These are phyloP conservation scores for Otolemur crassicaudatus DNA, from an alignment of 2,797 vertebrate genomes.

Conservation along the genomic window DNA sequence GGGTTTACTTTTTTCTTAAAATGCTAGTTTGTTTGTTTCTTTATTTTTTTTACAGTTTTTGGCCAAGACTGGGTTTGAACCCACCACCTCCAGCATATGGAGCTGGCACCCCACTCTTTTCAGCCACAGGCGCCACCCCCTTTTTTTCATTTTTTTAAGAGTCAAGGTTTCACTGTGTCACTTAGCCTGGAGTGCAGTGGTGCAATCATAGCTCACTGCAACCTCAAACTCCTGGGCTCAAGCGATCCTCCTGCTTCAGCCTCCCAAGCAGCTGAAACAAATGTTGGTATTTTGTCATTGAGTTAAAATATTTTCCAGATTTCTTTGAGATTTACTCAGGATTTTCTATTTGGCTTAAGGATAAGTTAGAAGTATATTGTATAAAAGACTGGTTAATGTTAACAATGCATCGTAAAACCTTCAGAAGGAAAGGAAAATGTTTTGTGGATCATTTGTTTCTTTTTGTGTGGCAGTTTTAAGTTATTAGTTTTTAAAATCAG, in stretches of 20 bases:
- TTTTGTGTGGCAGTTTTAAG: too few species aligned
- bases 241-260: neutral
- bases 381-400: neutral
- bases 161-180: neutral
- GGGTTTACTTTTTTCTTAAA: neutral
- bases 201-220: neutral
- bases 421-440: too few species aligned
- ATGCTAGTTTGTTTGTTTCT: neutral
- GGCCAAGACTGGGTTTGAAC: too few species aligned
- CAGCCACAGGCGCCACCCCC: too few species aligned
- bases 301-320: neutral
- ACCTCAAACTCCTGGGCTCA: neutral
- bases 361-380: neutral
- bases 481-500: too few species aligned
- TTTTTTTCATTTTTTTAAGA: too few species aligned
- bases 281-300: neutral
- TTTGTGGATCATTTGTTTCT: too few species aligned
- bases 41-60: too few species aligned
- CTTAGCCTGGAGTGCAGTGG: neutral
- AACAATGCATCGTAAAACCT: too few species aligned
- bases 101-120: too few species aligned
- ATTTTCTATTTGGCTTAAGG: neutral
- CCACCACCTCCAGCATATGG: too few species aligned
- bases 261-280: neutral
- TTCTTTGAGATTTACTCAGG: neutral